Percentiles rank a stretch among this genome's conserved stretches.
Evolutionary conservation across 2,888 invertebrate genomes (phyloP).

Genomic region (Leptinotarsa juncta): DNA sequence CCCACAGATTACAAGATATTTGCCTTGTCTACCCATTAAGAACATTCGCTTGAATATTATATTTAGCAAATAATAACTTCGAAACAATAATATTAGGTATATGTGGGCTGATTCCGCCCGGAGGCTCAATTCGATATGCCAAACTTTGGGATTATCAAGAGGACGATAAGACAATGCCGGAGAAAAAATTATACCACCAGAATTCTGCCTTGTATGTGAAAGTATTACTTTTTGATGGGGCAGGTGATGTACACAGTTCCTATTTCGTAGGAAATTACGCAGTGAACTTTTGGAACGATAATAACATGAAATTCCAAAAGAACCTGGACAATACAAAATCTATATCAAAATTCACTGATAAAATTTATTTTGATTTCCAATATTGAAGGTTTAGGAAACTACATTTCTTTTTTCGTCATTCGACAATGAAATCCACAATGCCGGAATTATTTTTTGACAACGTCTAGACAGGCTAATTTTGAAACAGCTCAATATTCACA

Average conservation of each 20-base stretch:
- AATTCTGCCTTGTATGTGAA: neutral
- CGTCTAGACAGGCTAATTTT: too few relatives aligned
- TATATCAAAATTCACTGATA: too few relatives aligned
- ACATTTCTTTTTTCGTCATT: too few relatives aligned
- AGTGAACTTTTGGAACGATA: too few relatives aligned
- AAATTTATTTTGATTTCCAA: too few relatives aligned
- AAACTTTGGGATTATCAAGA: constrained; percentile 33
- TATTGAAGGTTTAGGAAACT: too few relatives aligned
- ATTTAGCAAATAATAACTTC: constrained; percentile 49
- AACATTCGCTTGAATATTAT: constrained; percentile 46
- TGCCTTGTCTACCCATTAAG: constrained; percentile 52
- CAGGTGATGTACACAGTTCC: neutral
- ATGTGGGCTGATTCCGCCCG: constrained; percentile 43
- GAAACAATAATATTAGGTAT: constrained; percentile 48
- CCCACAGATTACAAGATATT: constrained; percentile 61
- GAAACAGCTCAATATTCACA: too few relatives aligned
- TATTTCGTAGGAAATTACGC: neutral
- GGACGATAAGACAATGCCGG: constrained; percentile 25
- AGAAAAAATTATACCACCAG: constrained; percentile 30
- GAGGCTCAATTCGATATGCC: constrained; percentile 35
- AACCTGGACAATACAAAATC: too few relatives aligned
- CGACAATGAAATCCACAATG: too few relatives aligned
- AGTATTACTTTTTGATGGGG: neutral
- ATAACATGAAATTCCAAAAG: too few relatives aligned
- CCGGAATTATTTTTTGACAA: too few relatives aligned